phyloP scores from a whole-genome alignment of 2,888 invertebrate genomes.

The Malacosoma neustria region DNA sequence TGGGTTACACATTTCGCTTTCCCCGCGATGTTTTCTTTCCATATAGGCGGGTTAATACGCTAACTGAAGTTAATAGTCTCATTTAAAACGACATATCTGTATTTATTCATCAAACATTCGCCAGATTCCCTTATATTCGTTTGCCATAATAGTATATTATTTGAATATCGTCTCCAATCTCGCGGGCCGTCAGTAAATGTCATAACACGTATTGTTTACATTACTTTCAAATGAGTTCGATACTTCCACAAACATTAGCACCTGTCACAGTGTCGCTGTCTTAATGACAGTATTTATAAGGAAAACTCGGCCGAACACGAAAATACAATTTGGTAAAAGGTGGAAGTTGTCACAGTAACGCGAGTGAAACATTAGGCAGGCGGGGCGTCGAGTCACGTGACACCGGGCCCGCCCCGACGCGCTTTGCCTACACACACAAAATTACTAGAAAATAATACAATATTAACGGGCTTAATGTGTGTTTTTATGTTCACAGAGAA shows the following conservation, averaged over 20 bases:
- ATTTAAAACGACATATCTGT: too few relatives aligned
- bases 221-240: conserved; percentile 51
- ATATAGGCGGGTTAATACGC: too few relatives aligned
- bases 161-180: conserved; percentile 25
- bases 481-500: conserved; percentile 23
- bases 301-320: conserved; percentile 70
- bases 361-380: conserved; percentile 64
- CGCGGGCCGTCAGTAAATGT: conserved; percentile 27
- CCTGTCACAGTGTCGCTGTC: conserved; percentile 62
- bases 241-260: conserved; percentile 61
- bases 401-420: conserved; percentile 23
- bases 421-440: conserved; percentile 32
- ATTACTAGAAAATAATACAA: conserved; percentile 40
- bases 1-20: too few relatives aligned
- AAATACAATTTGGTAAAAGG: conserved; percentile 73
- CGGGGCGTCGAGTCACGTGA: conserved; percentile 38
- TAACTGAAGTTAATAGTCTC: too few relatives aligned
- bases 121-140: too few relatives aligned
- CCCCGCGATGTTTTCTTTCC: too few relatives aligned
- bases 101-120: too few relatives aligned
- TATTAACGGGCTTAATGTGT: conserved; percentile 27
- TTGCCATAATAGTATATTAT: too few relatives aligned
- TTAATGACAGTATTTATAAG: conserved; percentile 75
- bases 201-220: conserved; percentile 50
- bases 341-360: conserved; percentile 68